Percentiles rank a stretch among this genome's conserved stretches.
Evolutionary conservation across 2,113 vertebrate genomes (phyloP).

Genomic region (Panthera tigris): DNA sequence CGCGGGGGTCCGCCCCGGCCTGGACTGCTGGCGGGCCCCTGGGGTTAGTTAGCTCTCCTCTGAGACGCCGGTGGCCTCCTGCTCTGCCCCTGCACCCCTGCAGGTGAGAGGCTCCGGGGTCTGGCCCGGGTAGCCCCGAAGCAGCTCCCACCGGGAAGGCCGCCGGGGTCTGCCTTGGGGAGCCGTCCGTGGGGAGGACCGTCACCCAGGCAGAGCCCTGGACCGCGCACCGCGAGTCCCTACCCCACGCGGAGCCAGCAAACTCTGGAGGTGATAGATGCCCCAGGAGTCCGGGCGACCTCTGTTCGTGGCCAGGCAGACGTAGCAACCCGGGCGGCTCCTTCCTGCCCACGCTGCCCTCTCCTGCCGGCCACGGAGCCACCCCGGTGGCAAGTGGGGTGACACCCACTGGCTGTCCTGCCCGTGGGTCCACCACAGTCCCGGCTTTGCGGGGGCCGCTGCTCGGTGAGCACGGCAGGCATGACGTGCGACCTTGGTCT

Average conservation of each 20-base stretch:
- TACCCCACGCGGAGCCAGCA: background rate
- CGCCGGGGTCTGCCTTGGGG: fast-evolving
- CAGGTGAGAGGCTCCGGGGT: background rate
- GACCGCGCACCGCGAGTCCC: background rate
- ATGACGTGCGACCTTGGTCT: constrained; percentile 3
- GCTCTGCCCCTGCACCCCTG: background rate
- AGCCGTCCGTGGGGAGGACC: fast-evolving
- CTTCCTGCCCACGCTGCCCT: fast-evolving
- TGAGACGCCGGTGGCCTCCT: background rate
- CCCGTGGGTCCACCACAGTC: fast-evolving
- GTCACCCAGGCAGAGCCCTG: fast-evolving
- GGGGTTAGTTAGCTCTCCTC: background rate
- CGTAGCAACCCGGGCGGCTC: fast-evolving
- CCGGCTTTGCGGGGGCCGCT: background rate
- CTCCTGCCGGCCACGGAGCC: fast-evolving
- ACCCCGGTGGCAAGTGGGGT: fast-evolving
- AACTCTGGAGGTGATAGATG: background rate
- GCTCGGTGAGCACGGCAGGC: background rate
- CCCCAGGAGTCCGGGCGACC: background rate
- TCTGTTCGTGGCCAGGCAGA: fast-evolving
- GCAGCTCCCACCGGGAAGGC: fast-evolving
- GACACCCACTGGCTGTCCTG: fast-evolving
- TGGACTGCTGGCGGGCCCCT: fast-evolving
- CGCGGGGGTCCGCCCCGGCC: background rate
- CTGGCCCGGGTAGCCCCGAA: background rate